A percentile compares a stretch with the other conserved stretches of the same genome.
Evolutionary conservation across 2,888 invertebrate species (phyloP).

Genomic region (Baronia brevicornis): DNA sequence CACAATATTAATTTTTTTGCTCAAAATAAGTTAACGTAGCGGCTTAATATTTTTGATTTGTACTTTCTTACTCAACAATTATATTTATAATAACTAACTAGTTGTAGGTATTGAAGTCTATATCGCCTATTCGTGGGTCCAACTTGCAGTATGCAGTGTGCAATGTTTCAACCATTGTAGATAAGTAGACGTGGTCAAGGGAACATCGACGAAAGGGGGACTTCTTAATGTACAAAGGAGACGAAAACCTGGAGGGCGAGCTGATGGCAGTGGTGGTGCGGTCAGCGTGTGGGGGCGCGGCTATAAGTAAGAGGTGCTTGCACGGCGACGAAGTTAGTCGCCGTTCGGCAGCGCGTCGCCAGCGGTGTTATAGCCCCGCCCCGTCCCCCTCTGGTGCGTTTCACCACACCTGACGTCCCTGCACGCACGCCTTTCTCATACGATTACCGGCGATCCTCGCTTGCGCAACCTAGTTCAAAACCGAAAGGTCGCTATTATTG

Average conservation of each 20-base stretch:
- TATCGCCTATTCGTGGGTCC: no score
- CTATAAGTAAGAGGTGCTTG: slow-evolving; percentile 70
- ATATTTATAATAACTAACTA: no score
- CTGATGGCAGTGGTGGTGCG: slow-evolving; percentile 20
- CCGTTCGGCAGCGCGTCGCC: slow-evolving; percentile 66
- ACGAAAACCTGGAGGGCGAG: slow-evolving; percentile 16
- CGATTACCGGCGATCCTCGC: slow-evolving; percentile 63
- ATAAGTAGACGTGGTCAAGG: not conserved
- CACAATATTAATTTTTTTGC: no score
- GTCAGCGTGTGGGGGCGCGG: slow-evolving; percentile 47
- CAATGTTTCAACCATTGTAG: no score
- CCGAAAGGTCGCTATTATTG: slow-evolving; percentile 72
- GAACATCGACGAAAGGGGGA: slow-evolving; percentile 3
- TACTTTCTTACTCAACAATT: no score
- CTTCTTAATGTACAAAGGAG: slow-evolving; percentile 14
- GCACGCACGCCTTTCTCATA: slow-evolving; percentile 65
- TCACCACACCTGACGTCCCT: slow-evolving; percentile 39
- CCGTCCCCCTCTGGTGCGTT: slow-evolving; percentile 50
- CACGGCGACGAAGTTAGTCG: slow-evolving; percentile 72
- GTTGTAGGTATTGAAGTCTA: no score
- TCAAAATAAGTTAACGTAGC: no score
- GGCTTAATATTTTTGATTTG: no score
- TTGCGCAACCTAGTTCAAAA: slow-evolving; percentile 67
- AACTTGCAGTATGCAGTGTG: no score
- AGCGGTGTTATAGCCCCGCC: slow-evolving; percentile 47